Conservation (phyloP, 1,140 invertebrate species). For the Leptopilina clavipes region DNA sequence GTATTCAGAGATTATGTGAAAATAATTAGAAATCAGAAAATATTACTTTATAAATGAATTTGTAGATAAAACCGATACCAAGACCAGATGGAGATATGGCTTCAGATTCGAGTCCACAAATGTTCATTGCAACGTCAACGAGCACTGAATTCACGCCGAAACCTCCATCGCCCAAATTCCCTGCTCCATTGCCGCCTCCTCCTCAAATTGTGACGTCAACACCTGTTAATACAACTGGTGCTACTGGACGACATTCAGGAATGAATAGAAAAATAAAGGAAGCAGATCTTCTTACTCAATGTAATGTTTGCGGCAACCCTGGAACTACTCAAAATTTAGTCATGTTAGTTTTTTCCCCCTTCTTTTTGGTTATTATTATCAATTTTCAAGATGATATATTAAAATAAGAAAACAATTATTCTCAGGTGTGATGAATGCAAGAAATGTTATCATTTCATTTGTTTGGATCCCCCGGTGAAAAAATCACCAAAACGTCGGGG, state of each 20-base stretch:
- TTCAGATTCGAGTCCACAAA: slow-evolving; percentile 78
- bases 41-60: neutral
- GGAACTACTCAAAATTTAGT: slow-evolving; percentile 81
- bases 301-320: slow-evolving; percentile 80
- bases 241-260: slow-evolving; percentile 51
- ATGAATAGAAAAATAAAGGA: slow-evolving; percentile 67
- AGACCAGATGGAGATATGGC: slow-evolving; percentile 82
- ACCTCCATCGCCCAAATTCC: slow-evolving; percentile 63
- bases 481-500: slow-evolving; percentile 94
- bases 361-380: slow-evolving; percentile 26
- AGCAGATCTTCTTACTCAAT: slow-evolving; percentile 75
- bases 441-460: slow-evolving; percentile 92
- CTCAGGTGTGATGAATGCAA: slow-evolving; percentile 93
- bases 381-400: slow-evolving; percentile 28
- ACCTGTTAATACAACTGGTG: slow-evolving; percentile 30
- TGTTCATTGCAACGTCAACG: slow-evolving; percentile 83
- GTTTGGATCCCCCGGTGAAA: slow-evolving; percentile 93
- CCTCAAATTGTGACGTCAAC: slow-evolving; percentile 38
- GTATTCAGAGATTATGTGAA: slow-evolving; percentile 69
- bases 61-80: slow-evolving; percentile 86
- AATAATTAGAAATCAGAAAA: neutral
- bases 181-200: slow-evolving; percentile 61
- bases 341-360: slow-evolving; percentile 74
- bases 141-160: slow-evolving; percentile 80
- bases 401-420: slow-evolving; percentile 36